Conservation (phyloP, 1,140 invertebrate species). For the Prorops nasuta region DNA sequence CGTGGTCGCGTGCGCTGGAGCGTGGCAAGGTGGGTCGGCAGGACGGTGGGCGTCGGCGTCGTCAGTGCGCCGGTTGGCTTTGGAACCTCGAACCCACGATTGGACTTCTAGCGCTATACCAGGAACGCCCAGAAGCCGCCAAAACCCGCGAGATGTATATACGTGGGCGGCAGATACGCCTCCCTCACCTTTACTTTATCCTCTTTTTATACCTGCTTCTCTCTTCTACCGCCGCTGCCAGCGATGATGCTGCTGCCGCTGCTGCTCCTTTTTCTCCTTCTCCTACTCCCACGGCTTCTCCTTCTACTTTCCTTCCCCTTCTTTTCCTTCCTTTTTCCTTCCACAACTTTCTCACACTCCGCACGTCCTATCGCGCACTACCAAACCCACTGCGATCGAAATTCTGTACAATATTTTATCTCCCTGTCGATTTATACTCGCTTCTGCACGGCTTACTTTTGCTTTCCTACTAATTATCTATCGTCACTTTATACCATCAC, state of each 20-base stretch:
- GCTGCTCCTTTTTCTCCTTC: conserved; percentile 25
- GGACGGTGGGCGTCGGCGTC: conserved; percentile 50
- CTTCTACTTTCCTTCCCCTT: conserved; percentile 3
- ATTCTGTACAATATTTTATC: no score
- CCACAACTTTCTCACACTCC: neutral
- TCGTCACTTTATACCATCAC: no score
- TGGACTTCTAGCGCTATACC: conserved; percentile 47
- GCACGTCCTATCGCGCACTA: neutral
- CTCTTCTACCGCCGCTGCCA: conserved; percentile 29
- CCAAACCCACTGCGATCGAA: neutral
- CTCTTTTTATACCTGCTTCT: conserved; percentile 18
- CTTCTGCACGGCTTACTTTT: no score
- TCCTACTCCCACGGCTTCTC: conserved; percentile 17
- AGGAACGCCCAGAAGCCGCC: conserved; percentile 51
- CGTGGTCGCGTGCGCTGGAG: conserved; percentile 45
- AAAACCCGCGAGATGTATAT: conserved; percentile 42
- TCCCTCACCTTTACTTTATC: conserved; percentile 33
- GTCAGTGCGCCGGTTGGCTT: conserved; percentile 50
- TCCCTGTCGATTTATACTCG: no score
- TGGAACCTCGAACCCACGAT: conserved; percentile 50
- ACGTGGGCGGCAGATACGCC: conserved; percentile 52
- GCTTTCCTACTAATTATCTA: no score
- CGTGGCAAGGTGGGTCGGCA: conserved; percentile 35
- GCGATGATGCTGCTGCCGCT: conserved; percentile 10
- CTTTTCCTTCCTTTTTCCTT: neutral